Conservation (phyloP, 2,113 vertebrate species). For the Corythornis madagascariensis region DNA sequence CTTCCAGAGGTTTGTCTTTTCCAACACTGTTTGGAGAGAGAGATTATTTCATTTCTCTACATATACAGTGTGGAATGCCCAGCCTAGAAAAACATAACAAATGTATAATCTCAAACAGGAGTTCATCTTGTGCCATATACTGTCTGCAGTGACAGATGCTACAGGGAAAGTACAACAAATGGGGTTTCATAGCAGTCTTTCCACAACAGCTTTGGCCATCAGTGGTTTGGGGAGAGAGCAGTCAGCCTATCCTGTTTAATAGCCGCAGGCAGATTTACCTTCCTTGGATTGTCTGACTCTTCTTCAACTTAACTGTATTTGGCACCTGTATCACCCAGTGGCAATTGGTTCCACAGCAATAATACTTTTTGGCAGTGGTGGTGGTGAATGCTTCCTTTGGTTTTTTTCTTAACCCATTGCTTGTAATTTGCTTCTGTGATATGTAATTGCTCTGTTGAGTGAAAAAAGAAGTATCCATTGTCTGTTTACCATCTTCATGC, state of each 20-base stretch:
- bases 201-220: neutral
- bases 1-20: neutral
- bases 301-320: neutral
- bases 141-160: neutral
- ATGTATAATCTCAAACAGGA: neutral
- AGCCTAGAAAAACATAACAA: neutral
- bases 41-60: neutral
- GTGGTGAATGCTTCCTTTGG: neutral
- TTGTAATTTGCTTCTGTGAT: neutral
- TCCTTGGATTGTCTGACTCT: neutral
- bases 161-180: neutral
- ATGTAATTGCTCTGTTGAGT: neutral
- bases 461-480: neutral
- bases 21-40: neutral
- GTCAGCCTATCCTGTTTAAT: neutral
- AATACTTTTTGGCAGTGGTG: neutral
- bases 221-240: neutral
- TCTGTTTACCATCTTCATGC: neutral
- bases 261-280: neutral
- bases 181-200: neutral
- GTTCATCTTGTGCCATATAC: neutral
- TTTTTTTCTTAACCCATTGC: neutral
- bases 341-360: neutral
- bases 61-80: neutral
- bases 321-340: neutral